Evolutionary conservation across 2,113 vertebrate genomes (phyloP).

Genomic region (Amazona guildingii): DNA sequence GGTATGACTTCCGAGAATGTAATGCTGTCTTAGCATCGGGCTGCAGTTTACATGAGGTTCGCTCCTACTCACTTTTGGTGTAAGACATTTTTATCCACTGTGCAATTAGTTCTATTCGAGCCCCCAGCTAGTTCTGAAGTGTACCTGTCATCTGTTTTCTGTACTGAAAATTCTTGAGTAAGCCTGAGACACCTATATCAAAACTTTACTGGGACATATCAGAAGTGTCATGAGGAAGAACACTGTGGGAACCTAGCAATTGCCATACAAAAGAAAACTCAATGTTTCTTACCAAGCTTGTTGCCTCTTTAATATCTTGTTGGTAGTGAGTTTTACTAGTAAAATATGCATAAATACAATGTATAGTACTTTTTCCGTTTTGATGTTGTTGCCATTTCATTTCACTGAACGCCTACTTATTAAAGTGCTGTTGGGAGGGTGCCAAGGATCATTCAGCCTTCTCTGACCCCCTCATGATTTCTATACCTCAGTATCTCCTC

Average conservation of each 20-base stretch:
- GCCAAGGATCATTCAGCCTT: background rate
- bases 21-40: background rate
- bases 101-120: background rate
- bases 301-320: constrained; percentile 54
- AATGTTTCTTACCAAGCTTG: constrained; percentile 35
- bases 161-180: background rate
- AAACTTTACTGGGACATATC: constrained; percentile 45
- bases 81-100: constrained; percentile 13
- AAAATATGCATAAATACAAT: constrained; percentile 39
- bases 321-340: constrained; percentile 55
- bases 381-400: constrained; percentile 54
- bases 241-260: background rate
- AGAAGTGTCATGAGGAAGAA: background rate
- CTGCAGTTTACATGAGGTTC: background rate
- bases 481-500: constrained; percentile 55
- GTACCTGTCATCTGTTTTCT: background rate
- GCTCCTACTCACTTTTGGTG: constrained; percentile 1
- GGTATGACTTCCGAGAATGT: background rate
- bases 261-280: background rate
- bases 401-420: background rate
- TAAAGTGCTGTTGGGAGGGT: constrained; percentile 36
- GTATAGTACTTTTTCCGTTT: constrained; percentile 43
- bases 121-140: background rate
- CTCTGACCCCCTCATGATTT: constrained; percentile 21
- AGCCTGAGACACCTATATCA: background rate